Percentiles rank a stretch among this genome's conserved stretches.
Conservation (phyloP, 2,888 invertebrate genomes). For the Galeopsomyia nigrocyanea region DNA sequence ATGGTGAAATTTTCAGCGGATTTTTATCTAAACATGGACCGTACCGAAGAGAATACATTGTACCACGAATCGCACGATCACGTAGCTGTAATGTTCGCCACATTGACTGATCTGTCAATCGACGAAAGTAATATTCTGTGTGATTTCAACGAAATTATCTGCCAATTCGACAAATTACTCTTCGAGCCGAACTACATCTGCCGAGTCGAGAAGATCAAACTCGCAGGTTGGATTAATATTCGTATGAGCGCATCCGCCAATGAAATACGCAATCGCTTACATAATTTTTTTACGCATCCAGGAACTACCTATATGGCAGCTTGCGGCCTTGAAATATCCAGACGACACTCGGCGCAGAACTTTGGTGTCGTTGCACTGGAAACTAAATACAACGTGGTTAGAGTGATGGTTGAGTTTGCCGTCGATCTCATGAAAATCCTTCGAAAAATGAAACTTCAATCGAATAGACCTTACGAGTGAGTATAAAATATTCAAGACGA, state of each 20-base stretch:
- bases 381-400: constrained; percentile 67
- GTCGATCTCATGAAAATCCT: constrained; percentile 79
- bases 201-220: constrained; percentile 95
- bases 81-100: constrained; percentile 97
- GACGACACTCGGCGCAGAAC: constrained; percentile 71
- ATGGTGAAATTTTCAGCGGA: constrained; percentile 73
- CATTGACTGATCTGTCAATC: constrained; percentile 84
- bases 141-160: constrained; percentile 89
- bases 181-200: constrained; percentile 74
- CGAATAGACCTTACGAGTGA: constrained; percentile 63
- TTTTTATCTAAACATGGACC: constrained; percentile 80
- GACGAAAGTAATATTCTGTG: constrained; percentile 76
- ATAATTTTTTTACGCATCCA: constrained; percentile 29
- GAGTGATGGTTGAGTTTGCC: constrained; percentile 80
- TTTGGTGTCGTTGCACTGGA: constrained; percentile 21
- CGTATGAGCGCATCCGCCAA: not conserved
- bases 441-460: constrained; percentile 73
- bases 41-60: constrained; percentile 79
- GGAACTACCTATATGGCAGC: constrained; percentile 97
- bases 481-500: constrained; percentile 20
- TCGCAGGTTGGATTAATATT: constrained; percentile 82
- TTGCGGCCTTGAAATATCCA: constrained; percentile 86
- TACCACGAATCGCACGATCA: constrained; percentile 91
- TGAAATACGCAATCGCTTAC: not conserved
- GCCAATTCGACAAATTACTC: constrained; percentile 90